Percentiles rank a stretch among this genome's conserved stretches.
Evolutionary conservation across 2,113 vertebrate species (phyloP).

Genomic region (Lanius ludovicianus): DNA sequence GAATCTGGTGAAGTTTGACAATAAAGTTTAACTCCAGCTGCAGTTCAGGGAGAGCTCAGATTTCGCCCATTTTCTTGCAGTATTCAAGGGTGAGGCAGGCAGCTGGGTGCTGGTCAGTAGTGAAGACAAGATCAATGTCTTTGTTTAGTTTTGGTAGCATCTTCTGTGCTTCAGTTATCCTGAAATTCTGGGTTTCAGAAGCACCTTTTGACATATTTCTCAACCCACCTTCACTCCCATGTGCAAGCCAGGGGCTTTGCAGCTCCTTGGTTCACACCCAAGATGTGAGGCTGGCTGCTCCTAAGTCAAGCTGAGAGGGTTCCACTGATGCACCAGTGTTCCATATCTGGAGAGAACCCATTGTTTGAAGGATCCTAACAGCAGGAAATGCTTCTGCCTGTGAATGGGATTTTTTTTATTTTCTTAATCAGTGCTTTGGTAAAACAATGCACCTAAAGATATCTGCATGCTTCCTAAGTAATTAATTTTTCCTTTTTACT

Average conservation of each 20-base stretch:
- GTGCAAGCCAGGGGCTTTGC: neutral
- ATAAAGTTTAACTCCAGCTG: neutral
- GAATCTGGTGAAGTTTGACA: neutral
- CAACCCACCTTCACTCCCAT: neutral
- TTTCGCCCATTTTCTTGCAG: neutral
- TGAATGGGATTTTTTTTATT: neutral
- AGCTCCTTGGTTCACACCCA: neutral
- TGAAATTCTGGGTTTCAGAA: neutral
- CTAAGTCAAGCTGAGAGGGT: neutral
- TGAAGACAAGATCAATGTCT: neutral
- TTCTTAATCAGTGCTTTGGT: neutral
- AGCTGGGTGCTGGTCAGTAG: neutral
- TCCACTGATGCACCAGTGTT: neutral
- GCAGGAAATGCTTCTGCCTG: neutral
- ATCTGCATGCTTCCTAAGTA: neutral
- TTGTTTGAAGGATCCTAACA: neutral
- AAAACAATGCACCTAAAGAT: neutral
- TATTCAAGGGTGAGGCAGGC: neutral
- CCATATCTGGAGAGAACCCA: accelerated
- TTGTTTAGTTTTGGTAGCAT: neutral
- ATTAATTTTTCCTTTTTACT: neutral
- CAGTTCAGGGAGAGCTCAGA: neutral
- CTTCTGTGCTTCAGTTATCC: neutral
- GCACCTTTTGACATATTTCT: neutral
- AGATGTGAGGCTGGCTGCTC: neutral